Evolutionary conservation across 2,113 vertebrate genomes (phyloP), one percentile per base, ranked within the genome.

Genomic region (Corvus hawaiiensis): DNA sequence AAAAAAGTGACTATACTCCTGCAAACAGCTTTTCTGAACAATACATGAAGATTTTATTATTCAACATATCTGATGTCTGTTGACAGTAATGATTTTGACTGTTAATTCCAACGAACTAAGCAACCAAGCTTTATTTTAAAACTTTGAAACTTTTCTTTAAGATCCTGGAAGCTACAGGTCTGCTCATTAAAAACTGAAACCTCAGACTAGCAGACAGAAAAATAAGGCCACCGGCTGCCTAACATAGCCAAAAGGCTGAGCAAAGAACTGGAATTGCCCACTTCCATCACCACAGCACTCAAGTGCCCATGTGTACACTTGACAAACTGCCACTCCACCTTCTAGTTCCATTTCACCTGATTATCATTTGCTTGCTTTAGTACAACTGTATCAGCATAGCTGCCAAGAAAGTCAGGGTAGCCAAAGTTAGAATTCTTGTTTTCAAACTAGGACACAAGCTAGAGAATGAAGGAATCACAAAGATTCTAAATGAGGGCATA

Each of bases 301-400:
- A 68, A 64, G 37, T 15, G 7, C 16, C 43, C 0, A 0, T 27
- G 26, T 41, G 6, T 15, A 39, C 12, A 30, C 11, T 28, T 0
- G 14, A 62, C 27, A 41, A 54, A 73, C 27, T 9, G 17, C 28
- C 51, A 18, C 16, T 54, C 23, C 41, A n/a, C 6, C 27, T 59
- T 24, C 63, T 30, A 32, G 18, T 28, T 82, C 72, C 6, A 49
- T 56, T 73, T 73, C n/a, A 87, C 13, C 43, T 46, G 33, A 66
- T 1, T 13, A 55, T 10, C 3, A 17, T 13, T 76, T 64, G 30
- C 21, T 87, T 67, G 24, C 10, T 4, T 48, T 51, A 64, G 5
- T 44, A 48, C 16, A 74, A 54, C 23, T 62, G 2, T 19, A 56
- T 51, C 27, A 39, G 12, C 27, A 32, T 7, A 62, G 43, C 51